phyloP scores from a whole-genome alignment of 2,797 vertebrate genomes.

The Gouania willdenowi region DNA sequence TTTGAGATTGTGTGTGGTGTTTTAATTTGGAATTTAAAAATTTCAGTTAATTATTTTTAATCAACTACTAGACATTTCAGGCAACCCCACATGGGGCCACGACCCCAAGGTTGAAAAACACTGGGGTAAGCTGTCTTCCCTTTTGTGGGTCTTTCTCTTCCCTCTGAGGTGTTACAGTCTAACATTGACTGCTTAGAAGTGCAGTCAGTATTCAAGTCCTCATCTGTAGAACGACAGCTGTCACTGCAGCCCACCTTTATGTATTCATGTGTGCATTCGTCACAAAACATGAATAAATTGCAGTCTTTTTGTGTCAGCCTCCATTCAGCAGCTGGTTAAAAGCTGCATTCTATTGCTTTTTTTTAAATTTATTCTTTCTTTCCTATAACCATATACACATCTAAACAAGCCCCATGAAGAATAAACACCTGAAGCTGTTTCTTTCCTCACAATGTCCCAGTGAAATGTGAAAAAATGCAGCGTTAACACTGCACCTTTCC shows the following conservation, averaged over 20 bases:
- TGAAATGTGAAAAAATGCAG: no score
- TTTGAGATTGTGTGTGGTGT: no score
- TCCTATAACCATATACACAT: slow-evolving; percentile 35
- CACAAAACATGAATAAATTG: slow-evolving; percentile 33
- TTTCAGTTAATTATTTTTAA: no score
- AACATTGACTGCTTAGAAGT: slow-evolving; percentile 37
- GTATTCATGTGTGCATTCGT: slow-evolving; percentile 26
- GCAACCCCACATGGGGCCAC: no score
- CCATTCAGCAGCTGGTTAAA: slow-evolving; percentile 20
- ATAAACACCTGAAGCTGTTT: slow-evolving; percentile 1
- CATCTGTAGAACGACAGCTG: slow-evolving; percentile 30
- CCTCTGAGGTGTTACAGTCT: slow-evolving; percentile 13
- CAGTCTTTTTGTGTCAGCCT: slow-evolving; percentile 8
- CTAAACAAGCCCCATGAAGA: slow-evolving; percentile 29
- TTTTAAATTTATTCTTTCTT: no score
- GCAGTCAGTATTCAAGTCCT: slow-evolving; percentile 21
- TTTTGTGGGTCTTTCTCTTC: slow-evolving; percentile 9
- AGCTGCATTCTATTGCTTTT: slow-evolving; percentile 48
- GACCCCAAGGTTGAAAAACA: no score
- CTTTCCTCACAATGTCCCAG: no score
- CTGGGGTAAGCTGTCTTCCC: no score
- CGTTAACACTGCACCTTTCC: no score
- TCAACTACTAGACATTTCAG: no score
- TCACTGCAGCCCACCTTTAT: slow-evolving; percentile 8
- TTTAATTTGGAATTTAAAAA: no score